Percentiles rank a stretch among this genome's conserved stretches.
These are phyloP conservation scores for Torymus texanus DNA, from an alignment of 2,888 invertebrate species.

Conservation along the genomic window DNA sequence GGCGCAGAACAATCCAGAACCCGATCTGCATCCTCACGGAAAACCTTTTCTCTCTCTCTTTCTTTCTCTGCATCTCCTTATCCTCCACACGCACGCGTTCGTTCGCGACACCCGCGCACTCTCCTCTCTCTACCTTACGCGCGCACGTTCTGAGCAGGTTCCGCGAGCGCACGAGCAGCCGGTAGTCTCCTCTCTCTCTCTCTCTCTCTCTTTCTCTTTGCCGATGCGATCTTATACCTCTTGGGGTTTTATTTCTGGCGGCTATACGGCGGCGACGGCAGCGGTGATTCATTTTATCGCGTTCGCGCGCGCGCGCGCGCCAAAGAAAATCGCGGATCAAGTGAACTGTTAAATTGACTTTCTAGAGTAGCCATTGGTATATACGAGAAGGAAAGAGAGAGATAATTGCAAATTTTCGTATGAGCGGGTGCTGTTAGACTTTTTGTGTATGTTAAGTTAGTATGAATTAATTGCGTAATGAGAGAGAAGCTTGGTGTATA, in stretches of 20 bases:
- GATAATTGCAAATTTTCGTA: conserved; percentile 36
- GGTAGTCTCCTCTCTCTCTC: conserved; percentile 40
- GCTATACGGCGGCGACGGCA: too few relatives aligned
- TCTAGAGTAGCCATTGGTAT: conserved; percentile 14
- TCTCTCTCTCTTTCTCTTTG: not conserved
- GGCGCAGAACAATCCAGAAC: not conserved
- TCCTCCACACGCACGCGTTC: not conserved
- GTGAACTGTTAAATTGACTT: conserved; percentile 51
- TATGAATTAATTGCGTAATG: conserved; percentile 12
- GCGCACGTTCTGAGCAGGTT: conserved; percentile 19
- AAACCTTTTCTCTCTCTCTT: too few relatives aligned
- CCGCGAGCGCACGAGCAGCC: conserved; percentile 15
- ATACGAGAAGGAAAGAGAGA: not conserved
- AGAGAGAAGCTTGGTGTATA: not conserved
- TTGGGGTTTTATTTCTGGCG: conserved; percentile 38
- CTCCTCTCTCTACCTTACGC: too few relatives aligned
- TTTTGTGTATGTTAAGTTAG: conserved; percentile 11
- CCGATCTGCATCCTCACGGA: not conserved
- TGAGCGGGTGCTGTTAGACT: not conserved
- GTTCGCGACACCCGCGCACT: conserved; percentile 14
- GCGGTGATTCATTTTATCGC: conserved; percentile 42
- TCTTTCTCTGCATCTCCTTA: too few relatives aligned
- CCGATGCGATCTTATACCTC: not conserved
- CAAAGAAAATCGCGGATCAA: conserved; percentile 38
- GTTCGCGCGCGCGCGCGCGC: conserved; percentile 11